Base-by-base conservation (phyloP, 1,140 invertebrate genomes). In the Neodiprion virginianus region DNA sequence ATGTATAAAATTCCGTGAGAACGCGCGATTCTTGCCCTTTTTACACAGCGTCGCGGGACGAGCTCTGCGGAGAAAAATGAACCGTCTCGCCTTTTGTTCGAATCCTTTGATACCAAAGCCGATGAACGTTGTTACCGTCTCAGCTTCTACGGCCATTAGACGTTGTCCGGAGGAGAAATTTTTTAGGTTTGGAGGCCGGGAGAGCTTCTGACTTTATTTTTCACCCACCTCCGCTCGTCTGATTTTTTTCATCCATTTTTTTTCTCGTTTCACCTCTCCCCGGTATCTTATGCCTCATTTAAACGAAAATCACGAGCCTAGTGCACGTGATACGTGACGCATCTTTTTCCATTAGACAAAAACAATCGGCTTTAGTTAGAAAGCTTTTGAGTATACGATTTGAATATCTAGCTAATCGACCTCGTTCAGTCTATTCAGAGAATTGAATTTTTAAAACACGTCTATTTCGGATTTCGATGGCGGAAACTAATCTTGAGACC, bases 211-310 rank as follows among this genome's bases (percentile, higher is more conserved):
- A 61, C 53, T 61, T 40, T 40, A 3, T 40, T 40, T 40, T 40
- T 40, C 28, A 3, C 28, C 28, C 28, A 40, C 1, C 53, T 61
- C 71, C 75, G 67, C 74, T 48, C 75, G 67, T 70, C 76, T 21
- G 53, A 73, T 77, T 73, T 69, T 14, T 23, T 28, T 72, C 71
- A 67, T 67, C 61, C 28, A 71, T 17, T 11, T 61, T 68, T 65
- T 11, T 48, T 76, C 28, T 21, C 5, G 28, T 68, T n/a, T 50
- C 40, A 48, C 17, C 48, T 61, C 67, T 7, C 23, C 49, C 8
- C 17, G 66, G 66, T 75, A 70, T 50, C 21, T 67, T 76, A 69
- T 49, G 67, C 75, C 40, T 75, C 75, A 50, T 50, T 77, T 67
- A 76, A 72, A 75, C 70, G 23, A 70, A 70, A 68, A 21, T 23